Conservation (phyloP, 2,797 vertebrate species). For the Crypturellus tataupa region DNA sequence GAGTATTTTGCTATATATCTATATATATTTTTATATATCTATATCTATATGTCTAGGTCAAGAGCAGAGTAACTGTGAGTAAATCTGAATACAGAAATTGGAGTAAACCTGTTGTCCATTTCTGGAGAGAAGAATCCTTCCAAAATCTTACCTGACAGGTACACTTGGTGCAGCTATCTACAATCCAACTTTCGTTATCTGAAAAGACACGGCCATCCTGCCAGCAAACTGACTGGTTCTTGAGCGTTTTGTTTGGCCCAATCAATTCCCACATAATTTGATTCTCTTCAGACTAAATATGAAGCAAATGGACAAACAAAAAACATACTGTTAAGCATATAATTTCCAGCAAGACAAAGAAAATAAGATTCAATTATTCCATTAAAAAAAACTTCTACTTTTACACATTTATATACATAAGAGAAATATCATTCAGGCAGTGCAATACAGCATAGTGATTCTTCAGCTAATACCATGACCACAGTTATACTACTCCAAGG, state of each 20-base stretch:
- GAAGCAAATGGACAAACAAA: background rate
- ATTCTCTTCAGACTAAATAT: slow-evolving; percentile 92
- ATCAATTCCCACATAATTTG: slow-evolving; percentile 92
- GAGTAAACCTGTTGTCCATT: background rate
- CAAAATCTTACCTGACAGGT: slow-evolving; percentile 90
- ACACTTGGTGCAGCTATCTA: slow-evolving; percentile 97
- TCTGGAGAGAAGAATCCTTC: background rate
- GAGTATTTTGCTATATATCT: background rate
- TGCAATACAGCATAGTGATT: background rate
- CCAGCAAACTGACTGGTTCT: slow-evolving; percentile 94
- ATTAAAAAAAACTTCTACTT: background rate
- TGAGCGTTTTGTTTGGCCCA: slow-evolving; percentile 88
- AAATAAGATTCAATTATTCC: background rate
- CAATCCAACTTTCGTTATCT: slow-evolving; percentile 96
- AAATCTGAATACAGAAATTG: background rate
- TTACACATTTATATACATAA: background rate
- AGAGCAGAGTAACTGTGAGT: background rate
- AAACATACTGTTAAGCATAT: background rate
- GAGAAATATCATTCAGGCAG: background rate
- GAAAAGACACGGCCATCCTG: slow-evolving; percentile 95
- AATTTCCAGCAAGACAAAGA: background rate
- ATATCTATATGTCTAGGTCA: background rate
- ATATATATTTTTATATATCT: background rate
- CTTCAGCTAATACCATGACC: background rate
- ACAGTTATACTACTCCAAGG: background rate